Evolutionary conservation across 1,140 invertebrate species (phyloP).

Genomic region (Ruditapes philippinarum): DNA sequence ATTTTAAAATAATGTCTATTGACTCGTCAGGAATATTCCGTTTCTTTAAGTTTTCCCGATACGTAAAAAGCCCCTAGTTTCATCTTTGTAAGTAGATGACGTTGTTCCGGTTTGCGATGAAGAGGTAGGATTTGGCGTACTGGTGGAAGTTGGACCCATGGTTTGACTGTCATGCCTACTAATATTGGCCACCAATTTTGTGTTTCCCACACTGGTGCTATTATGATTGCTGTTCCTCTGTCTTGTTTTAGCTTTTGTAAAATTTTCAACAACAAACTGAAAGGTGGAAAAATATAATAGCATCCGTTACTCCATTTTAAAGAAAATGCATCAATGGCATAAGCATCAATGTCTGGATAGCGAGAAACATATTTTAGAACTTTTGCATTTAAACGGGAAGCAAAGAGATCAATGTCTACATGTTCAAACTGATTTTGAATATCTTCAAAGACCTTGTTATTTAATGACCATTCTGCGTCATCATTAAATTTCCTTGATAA

Average conservation of each 20-base stretch:
- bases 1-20: background rate
- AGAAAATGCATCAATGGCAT: background rate
- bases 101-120: background rate
- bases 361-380: background rate
- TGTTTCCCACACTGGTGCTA: conserved; percentile 26
- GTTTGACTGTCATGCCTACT: background rate
- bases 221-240: background rate
- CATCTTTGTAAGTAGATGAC: conserved; percentile 44
- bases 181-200: conserved; percentile 13
- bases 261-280: background rate
- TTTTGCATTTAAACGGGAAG: background rate
- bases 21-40: background rate
- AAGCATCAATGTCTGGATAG: background rate
- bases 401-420: background rate
- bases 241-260: background rate
- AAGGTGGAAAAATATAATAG: background rate
- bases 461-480: background rate
- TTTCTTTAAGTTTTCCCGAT: conserved; percentile 5
- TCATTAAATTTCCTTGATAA: background rate
- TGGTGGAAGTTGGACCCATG: background rate
- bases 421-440: background rate
- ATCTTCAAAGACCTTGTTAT: background rate
- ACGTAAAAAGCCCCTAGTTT: background rate
- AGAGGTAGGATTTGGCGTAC: background rate
- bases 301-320: background rate